Percentiles rank a stretch among this genome's conserved stretches.
Conservation (phyloP, 2,797 vertebrate species). For the Micromesistius poutassou region DNA sequence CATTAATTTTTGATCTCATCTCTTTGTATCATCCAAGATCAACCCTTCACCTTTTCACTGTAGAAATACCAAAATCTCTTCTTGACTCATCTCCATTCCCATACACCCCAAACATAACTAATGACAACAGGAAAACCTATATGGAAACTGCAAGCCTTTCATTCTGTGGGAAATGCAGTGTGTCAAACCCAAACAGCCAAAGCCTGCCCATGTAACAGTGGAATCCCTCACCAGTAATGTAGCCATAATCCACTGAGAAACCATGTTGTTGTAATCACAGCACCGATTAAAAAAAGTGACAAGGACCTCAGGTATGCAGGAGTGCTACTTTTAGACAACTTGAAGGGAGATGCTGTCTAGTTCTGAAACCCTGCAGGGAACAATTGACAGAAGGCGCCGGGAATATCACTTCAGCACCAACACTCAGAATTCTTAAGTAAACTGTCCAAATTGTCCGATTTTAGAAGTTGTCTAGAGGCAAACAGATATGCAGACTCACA, state of each 20-base stretch:
- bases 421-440: constrained; percentile 47
- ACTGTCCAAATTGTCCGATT: constrained; percentile 34
- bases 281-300: constrained; percentile 42
- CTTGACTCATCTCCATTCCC: constrained; percentile 51
- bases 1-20: constrained; percentile 26
- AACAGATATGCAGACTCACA: constrained; percentile 23
- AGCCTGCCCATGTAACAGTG: constrained; percentile 48
- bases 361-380: constrained; percentile 33
- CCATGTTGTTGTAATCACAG: constrained; percentile 57
- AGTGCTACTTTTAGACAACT: constrained; percentile 50
- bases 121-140: constrained; percentile 73
- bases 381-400: constrained; percentile 41
- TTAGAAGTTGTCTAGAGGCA: constrained; percentile 39
- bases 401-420: constrained; percentile 51
- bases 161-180: constrained; percentile 67
- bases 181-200: constrained; percentile 45
- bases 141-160: constrained; percentile 68
- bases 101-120: constrained; percentile 53
- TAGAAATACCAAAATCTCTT: constrained; percentile 38
- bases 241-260: constrained; percentile 49
- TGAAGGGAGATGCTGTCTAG: constrained; percentile 45
- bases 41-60: constrained; percentile 37
- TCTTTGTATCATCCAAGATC: constrained; percentile 35
- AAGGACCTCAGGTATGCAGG: constrained; percentile 46
- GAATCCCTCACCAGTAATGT: constrained; percentile 51